phyloP scores from a whole-genome alignment of 1,140 invertebrate genomes.

The Neotoxoptera formosana region DNA sequence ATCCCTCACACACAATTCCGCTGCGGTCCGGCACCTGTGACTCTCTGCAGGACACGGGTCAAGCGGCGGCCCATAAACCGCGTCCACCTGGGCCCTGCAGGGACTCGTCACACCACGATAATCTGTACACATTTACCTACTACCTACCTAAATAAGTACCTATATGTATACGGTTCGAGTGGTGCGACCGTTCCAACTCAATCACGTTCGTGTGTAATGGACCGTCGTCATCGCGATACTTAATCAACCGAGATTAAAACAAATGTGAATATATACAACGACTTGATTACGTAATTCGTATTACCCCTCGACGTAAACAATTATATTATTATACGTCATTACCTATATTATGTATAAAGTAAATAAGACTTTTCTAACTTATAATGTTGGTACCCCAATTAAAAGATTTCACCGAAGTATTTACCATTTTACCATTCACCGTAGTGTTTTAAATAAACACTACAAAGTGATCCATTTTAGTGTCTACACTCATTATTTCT shows the following conservation, averaged over 20 bases:
- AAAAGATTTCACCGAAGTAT: background rate
- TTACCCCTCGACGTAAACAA: background rate
- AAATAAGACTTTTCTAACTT: background rate
- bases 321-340: background rate
- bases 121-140: background rate
- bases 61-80: background rate
- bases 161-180: background rate
- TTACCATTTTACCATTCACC: background rate
- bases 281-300: background rate
- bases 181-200: background rate
- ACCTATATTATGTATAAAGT: background rate
- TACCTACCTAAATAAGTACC: background rate
- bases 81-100: background rate
- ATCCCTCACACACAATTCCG: background rate
- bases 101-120: background rate
- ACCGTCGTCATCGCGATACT: background rate
- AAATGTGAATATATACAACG: background rate
- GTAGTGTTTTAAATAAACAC: background rate
- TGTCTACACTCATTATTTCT: background rate
- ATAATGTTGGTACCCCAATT: background rate
- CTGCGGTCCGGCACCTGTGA: background rate
- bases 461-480: background rate
- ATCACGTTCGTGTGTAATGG: background rate
- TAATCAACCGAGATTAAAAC: constrained; percentile 11
- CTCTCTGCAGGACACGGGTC: constrained; percentile 8